Evolutionary conservation across 2,888 invertebrate species (phyloP), one percentile per base, ranked within the genome.

Genomic region (Thysanoteuthis rhombus): DNA sequence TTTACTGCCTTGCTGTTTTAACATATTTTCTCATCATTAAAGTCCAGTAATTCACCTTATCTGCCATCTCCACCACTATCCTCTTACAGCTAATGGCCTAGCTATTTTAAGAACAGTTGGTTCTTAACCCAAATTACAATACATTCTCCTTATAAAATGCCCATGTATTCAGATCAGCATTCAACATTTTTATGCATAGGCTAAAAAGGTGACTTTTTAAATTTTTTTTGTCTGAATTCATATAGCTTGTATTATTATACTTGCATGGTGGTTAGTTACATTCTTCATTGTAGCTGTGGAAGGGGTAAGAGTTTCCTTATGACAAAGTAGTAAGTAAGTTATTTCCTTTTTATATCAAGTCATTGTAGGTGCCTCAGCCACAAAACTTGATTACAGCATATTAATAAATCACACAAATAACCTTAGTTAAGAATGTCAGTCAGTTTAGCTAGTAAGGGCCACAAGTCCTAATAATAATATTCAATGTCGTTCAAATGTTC

Each of bases 91-190:
- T 75, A 75, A 75, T 75, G 75, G 75, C n/a, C 75, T 75, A 36
- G 75, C 75, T 75, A 75, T 75, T 75, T 75, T 75, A 75, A 75
- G 75, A 75, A 75, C n/a, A 12, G n/a, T 75, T 75, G 12, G 75
- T 75, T 75, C 75, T 75, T 75, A n/a, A 75, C 75, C 75, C 36
- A 75, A 75, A 75, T 75, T 75, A 75, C n/a, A 75, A 75, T 75
- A n/a, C 75, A 75, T 75, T 75, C 75, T 75, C 75, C 75, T 75
- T 75, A 75, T 75, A 75, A 75, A 75, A 75, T 75, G n/a, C 75
- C 75, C 75, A 75, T 75, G n/a, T 75, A 75, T 75, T 75, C 36
- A 75, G 75, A 75, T 52, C 75, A 75, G 75, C 36, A n/a, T 75
- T 75, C 75, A n/a, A 25, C 75, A n/a, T 36, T 75, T 75, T 75